Conservation (phyloP, 2,797 vertebrate genomes). For the Oophaga sylvatica region DNA sequence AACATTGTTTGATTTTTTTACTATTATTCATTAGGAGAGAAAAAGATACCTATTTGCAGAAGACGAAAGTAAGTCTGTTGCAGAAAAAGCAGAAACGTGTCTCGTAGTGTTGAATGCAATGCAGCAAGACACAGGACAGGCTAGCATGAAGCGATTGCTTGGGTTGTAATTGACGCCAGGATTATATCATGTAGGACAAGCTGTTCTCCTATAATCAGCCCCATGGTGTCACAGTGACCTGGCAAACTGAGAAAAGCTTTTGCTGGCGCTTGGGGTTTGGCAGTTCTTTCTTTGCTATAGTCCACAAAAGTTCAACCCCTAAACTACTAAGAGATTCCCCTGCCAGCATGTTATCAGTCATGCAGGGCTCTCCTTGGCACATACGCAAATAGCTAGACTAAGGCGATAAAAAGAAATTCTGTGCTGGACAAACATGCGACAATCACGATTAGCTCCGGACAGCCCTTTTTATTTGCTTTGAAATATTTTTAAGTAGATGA, state of each 20-base stretch:
- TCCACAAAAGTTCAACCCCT: slow-evolving; percentile 77
- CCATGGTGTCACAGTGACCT: slow-evolving; percentile 81
- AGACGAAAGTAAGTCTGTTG: background rate
- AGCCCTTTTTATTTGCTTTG: background rate
- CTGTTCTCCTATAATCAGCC: slow-evolving; percentile 77
- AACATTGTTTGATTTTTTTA: background rate
- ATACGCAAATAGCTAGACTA: slow-evolving; percentile 79
- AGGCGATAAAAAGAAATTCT: slow-evolving; percentile 36
- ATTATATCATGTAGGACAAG: slow-evolving; percentile 75
- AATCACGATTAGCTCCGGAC: background rate
- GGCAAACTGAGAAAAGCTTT: slow-evolving; percentile 73
- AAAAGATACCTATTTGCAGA: background rate
- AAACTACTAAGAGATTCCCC: slow-evolving; percentile 77
- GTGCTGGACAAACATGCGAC: background rate
- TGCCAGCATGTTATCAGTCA: slow-evolving; percentile 82
- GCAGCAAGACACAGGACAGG: background rate
- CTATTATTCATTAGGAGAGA: background rate
- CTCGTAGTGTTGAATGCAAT: slow-evolving; percentile 12
- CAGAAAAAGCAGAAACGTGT: background rate
- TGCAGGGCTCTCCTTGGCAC: slow-evolving; percentile 73
- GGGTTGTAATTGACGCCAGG: slow-evolving; percentile 72
- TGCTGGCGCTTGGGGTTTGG: slow-evolving; percentile 75
- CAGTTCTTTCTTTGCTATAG: slow-evolving; percentile 75
- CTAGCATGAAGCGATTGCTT: slow-evolving; percentile 67
- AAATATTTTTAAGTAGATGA: background rate